Percentiles rank a stretch among this genome's conserved stretches.
phyloP scores from a whole-genome alignment of 2,797 vertebrate species.

The Intellagama lesueurii region DNA sequence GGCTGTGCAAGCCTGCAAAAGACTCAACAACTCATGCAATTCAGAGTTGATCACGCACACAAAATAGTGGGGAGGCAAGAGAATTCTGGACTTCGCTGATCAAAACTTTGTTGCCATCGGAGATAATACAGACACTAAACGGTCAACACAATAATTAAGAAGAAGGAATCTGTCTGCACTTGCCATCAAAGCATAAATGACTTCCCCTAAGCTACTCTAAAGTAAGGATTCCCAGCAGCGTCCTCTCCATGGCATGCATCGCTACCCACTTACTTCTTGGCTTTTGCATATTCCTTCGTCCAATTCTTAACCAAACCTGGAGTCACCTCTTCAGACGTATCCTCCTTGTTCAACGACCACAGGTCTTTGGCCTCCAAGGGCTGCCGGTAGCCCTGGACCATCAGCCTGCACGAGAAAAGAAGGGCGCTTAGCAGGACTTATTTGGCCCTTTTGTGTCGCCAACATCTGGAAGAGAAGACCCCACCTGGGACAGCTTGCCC shows the following conservation, averaged over 20 bases:
- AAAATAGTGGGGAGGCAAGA: no score
- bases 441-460: neutral
- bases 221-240: no score
- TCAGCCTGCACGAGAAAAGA: constrained; percentile 79
- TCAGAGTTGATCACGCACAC: no score
- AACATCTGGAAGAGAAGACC: no score
- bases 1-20: no score
- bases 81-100: neutral
- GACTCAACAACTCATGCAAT: no score
- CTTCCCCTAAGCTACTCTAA: no score
- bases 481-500: neutral
- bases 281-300: constrained; percentile 86
- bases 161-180: neutral
- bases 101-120: neutral
- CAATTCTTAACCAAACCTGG: constrained; percentile 87
- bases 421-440: neutral
- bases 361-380: constrained; percentile 91
- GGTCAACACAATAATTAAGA: neutral
- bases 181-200: neutral
- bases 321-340: constrained; percentile 87
- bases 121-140: neutral
- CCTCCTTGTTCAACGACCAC: constrained; percentile 91
- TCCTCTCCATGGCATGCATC: neutral
- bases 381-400: constrained; percentile 86
- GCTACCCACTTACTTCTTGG: constrained; percentile 83